Evolutionary conservation across 2,113 vertebrate genomes (phyloP).

Genomic region (Cynoglossus semilaevis): DNA sequence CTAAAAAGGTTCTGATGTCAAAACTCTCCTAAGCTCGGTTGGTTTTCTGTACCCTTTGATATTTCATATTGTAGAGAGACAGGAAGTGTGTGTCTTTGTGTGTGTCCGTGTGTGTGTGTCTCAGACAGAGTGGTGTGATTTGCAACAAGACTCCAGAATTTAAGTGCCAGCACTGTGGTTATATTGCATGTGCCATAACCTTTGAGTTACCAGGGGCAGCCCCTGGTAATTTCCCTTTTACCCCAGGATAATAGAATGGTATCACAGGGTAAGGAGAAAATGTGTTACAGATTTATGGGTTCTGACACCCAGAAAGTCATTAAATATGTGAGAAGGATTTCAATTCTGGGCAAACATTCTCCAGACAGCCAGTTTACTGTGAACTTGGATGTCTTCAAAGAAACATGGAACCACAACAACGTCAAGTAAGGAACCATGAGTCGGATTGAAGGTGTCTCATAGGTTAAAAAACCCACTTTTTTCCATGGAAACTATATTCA

Average conservation of each 20-base stretch:
- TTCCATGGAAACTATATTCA: too few relatives aligned
- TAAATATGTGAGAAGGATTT: too few relatives aligned
- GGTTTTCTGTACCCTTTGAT: not conserved
- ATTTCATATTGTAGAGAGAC: not conserved
- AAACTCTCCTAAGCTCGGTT: not conserved
- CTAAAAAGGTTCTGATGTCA: conserved; percentile 22
- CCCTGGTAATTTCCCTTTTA: not conserved
- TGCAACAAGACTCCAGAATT: not conserved
- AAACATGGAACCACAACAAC: too few relatives aligned
- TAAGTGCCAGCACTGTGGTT: not conserved
- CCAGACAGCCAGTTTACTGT: too few relatives aligned
- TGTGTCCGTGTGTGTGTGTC: not conserved
- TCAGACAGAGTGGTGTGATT: not conserved
- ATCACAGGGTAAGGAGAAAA: not conserved
- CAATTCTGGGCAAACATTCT: too few relatives aligned
- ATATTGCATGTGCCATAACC: not conserved
- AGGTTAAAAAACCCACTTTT: too few relatives aligned
- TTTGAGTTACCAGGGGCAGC: not conserved
- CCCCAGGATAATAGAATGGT: not conserved
- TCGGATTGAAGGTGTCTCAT: too few relatives aligned
- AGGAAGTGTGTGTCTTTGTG: not conserved
- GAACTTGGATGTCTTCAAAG: too few relatives aligned
- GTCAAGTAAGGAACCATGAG: too few relatives aligned
- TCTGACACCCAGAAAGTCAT: not conserved
- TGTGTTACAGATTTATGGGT: not conserved